phyloP scores from a whole-genome alignment of 1,140 invertebrate species.

The Drosophila bipectinata region DNA sequence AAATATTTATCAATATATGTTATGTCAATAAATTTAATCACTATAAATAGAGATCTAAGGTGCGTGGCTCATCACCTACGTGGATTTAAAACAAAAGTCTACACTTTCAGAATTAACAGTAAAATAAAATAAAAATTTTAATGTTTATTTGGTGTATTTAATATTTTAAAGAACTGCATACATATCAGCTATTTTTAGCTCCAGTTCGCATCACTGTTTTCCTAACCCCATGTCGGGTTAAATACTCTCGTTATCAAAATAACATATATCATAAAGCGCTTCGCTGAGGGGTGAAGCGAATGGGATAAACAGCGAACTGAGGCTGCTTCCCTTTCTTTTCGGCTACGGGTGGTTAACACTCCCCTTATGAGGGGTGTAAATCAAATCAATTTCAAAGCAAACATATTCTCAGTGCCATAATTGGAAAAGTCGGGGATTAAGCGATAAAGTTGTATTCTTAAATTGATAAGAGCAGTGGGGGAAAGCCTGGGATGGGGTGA shows the following conservation, averaged over 20 bases:
- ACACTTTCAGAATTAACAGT: no score
- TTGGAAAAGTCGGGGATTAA: conserved; percentile 70
- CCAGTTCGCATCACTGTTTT: conserved; percentile 2
- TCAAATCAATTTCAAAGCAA: conserved; percentile 56
- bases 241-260: conserved; percentile 69
- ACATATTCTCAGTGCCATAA: conserved; percentile 70
- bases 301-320: conserved; percentile 16
- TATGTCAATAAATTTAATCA: no score
- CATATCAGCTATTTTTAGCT: neutral
- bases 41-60: no score
- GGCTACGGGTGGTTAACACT: conserved; percentile 75
- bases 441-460: conserved; percentile 67
- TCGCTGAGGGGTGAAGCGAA: conserved; percentile 25
- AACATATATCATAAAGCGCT: conserved; percentile 60
- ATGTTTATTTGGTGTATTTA: neutral
- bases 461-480: conserved; percentile 33
- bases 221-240: conserved; percentile 33
- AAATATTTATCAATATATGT: no score
- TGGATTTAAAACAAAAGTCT: no score
- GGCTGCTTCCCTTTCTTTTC: conserved; percentile 15
- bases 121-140: no score
- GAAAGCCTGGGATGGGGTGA: no score
- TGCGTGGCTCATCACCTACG: no score
- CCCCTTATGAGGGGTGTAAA: conserved; percentile 48
- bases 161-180: no score